Evolutionary conservation across 2,113 vertebrate species (phyloP).

Genomic region (Macroglossus sobrinus): DNA sequence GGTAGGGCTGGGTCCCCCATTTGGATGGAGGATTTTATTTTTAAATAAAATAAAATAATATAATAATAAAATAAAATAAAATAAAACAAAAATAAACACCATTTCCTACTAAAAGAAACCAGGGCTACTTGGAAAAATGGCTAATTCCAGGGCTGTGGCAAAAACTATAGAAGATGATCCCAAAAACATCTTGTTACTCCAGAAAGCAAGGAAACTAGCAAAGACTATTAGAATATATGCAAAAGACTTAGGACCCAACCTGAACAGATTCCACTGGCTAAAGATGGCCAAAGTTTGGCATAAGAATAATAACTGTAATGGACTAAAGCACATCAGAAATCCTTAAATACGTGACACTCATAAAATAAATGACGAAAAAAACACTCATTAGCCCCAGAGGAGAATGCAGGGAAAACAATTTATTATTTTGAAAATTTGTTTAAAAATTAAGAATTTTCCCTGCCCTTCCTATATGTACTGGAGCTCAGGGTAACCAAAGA

Average conservation of each 20-base stretch:
- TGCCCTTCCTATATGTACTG: background rate
- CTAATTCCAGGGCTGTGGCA: background rate
- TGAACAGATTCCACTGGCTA: background rate
- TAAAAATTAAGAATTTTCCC: background rate
- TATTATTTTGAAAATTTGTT: background rate
- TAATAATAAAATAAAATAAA: no score
- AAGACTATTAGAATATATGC: rapidly evolving
- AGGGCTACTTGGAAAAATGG: background rate
- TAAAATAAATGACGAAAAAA: background rate
- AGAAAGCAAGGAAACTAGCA: background rate
- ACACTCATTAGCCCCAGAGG: background rate
- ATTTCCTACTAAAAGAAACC: background rate
- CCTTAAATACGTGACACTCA: background rate
- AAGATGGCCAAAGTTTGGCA: background rate
- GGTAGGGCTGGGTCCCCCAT: no score
- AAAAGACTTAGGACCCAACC: background rate
- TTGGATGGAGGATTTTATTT: no score
- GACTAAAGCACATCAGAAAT: background rate
- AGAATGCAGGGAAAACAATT: background rate
- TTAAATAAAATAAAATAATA: no score
- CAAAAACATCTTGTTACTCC: background rate
- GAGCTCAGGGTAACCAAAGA: background rate
- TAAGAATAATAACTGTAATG: background rate
- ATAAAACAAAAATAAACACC: no score
- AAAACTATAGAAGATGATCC: background rate